phyloP scores from a whole-genome alignment of 2,888 invertebrate species.

The Xestia rhomboidea region DNA sequence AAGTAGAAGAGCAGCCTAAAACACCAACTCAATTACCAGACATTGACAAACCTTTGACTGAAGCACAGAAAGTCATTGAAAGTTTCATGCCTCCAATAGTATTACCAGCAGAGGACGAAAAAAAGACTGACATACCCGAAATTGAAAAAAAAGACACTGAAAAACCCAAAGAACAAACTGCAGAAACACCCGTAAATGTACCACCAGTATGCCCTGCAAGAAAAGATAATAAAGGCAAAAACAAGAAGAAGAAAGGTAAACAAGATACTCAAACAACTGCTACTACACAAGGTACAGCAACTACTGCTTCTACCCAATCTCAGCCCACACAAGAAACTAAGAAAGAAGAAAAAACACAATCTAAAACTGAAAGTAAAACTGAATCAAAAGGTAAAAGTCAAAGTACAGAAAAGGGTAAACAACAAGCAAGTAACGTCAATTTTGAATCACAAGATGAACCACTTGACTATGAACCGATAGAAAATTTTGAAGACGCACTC shows the following conservation, averaged over 20 bases:
- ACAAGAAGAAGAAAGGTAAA: constrained; percentile 84
- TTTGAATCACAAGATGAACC: constrained; percentile 44
- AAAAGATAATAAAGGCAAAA: constrained; percentile 84
- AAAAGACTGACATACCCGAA: constrained; percentile 11
- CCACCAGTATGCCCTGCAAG: constrained; percentile 78
- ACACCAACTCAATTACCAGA: not conserved
- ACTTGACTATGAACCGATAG: constrained; percentile 81
- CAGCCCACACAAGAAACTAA: constrained; percentile 65
- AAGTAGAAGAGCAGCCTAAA: constrained; percentile 12
- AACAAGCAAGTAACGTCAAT: constrained; percentile 70
- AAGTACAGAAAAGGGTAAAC: constrained; percentile 78
- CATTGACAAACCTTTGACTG: constrained; percentile 23
- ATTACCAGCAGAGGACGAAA: constrained; percentile 31
- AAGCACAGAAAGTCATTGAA: constrained; percentile 25
- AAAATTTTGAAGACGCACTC: constrained; percentile 87
- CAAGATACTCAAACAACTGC: constrained; percentile 69
- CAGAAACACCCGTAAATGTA: constrained; percentile 48
- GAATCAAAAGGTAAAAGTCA: constrained; percentile 67
- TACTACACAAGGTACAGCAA: constrained; percentile 52
- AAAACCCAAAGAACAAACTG: constrained; percentile 31
- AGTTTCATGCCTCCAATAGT: constrained; percentile 15
- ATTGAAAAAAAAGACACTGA: constrained; percentile 29
- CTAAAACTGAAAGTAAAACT: constrained; percentile 67
- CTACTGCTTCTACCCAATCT: constrained; percentile 54
- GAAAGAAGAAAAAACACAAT: constrained; percentile 73